Percentiles rank a stretch among this genome's conserved stretches.
Conservation (phyloP, 2,888 invertebrate genomes). For the Sussaba pulchella region DNA sequence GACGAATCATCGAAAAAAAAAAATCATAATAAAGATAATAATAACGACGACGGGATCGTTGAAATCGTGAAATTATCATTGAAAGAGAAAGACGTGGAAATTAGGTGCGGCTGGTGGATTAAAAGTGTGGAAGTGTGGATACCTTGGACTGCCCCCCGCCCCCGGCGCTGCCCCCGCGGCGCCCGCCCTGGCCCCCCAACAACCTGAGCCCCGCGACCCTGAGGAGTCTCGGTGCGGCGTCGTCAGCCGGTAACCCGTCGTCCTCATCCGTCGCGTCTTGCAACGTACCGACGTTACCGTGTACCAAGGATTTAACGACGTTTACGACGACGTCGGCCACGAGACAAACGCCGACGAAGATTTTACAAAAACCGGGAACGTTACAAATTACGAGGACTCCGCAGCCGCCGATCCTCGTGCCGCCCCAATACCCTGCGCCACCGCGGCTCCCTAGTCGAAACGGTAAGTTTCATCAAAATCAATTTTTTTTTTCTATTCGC, state of each 20-base stretch:
- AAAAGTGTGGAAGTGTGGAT: constrained; percentile 84
- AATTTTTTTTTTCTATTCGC: no score
- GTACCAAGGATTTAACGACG: no score
- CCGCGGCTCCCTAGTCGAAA: constrained; percentile 84
- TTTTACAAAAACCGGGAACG: constrained; percentile 58
- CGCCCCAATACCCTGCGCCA: constrained; percentile 83
- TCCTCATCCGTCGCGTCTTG: constrained; percentile 59
- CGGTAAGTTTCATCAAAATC: constrained; percentile 76
- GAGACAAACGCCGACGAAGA: constrained; percentile 58
- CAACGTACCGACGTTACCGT: constrained; percentile 17
- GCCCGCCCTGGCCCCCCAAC: constrained; percentile 82
- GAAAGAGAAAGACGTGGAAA: constrained; percentile 42
- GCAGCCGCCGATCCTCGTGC: constrained; percentile 79
- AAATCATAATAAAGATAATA: constrained; percentile 17
- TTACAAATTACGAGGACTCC: constrained; percentile 58
- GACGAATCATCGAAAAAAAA: no score
- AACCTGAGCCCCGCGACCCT: constrained; percentile 84
- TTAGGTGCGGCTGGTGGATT: constrained; percentile 80
- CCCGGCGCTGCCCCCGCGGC: constrained; percentile 85
- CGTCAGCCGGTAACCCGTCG: constrained; percentile 65
- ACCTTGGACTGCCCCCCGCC: constrained; percentile 85
- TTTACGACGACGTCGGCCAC: constrained; percentile 73
- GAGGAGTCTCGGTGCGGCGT: constrained; percentile 73
- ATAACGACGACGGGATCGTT: constrained; percentile 32
- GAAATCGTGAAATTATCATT: no score